These are phyloP conservation scores for Lichenostomus cassidix DNA, from an alignment of 2,113 vertebrate species.

Conservation along the genomic window DNA sequence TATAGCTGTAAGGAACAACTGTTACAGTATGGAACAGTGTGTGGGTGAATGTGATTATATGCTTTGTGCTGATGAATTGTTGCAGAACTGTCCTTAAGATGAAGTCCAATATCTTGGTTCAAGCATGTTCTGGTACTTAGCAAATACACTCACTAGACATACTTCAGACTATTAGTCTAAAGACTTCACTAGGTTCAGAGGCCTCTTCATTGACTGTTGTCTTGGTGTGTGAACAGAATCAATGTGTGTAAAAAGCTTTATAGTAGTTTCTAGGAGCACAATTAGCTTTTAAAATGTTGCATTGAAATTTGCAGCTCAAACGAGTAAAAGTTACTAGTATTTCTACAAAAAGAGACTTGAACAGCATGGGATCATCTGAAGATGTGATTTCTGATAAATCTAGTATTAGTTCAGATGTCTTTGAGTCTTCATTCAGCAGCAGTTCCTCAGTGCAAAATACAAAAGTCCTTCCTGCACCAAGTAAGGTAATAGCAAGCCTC, in stretches of 20 bases:
- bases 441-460: conserved; percentile 59
- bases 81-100: neutral
- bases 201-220: neutral
- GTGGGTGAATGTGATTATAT: neutral
- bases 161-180: neutral
- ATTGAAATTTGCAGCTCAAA: conserved; percentile 60
- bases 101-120: neutral
- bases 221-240: neutral
- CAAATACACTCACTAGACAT: neutral
- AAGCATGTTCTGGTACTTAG: neutral
- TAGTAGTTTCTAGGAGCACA: neutral
- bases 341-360: neutral
- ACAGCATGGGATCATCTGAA: conserved; percentile 65
- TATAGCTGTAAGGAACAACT: neutral
- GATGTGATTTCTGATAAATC: conserved; percentile 74
- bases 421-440: conserved; percentile 71
- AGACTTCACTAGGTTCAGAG: neutral
- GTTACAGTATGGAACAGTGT: neutral
- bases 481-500: conserved; percentile 75
- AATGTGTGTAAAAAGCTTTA: neutral
- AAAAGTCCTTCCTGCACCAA: conserved; percentile 63
- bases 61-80: neutral
- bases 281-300: neutral
- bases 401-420: conserved; percentile 67
- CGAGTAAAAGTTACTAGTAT: conserved; percentile 43